Evolutionary conservation across 2,888 invertebrate species (phyloP), one percentile per base, ranked within the genome.

Genomic region (Myopa tessellatipennis): DNA sequence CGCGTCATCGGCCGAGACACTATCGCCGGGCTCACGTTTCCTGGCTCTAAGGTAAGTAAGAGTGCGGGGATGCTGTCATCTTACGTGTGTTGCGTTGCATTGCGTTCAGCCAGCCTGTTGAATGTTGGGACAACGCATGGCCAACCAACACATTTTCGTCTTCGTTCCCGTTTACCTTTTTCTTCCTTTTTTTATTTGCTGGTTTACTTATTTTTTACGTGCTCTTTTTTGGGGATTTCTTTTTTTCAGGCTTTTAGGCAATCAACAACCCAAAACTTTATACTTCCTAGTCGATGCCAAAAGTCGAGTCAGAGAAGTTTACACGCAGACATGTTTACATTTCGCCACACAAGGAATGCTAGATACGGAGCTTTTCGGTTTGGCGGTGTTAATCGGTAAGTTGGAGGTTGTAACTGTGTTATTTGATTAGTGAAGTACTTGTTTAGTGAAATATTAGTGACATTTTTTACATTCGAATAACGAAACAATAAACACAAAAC

Each of bases 361-460:
- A 88, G 95, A 95, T 89, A 93, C 94, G 88, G 94, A 95, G 88
- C 92, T 95, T 83, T 95, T 95, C 90, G 95, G 95, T 85, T 90
- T 95, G 87, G 94, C 95, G 85, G 92, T 94, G 85, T 92, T 93
- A 87, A 93, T 93, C 91, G 95, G 95, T 95, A 89, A 92, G 93
- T 91, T 34, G 34, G 14, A 26, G 26, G 26, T 26, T 26, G 26
- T 26, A 26, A 26, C 26, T 26, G 26, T 26, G 26, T 26, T 26
- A 26, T 26, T 26, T 26, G 26, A 1, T 26, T 26, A 26, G 26
- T 26, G 26, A 26, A 26, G 26, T 26, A 26, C 2, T 26, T 26
- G 26, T n/a, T 26, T 26, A 26, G 26, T 26, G 26, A 26, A 26
- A 2, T 26, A 26, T 26, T 26, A 1, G 26, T 26, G 26, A 26